Conservation (phyloP, 1,140 invertebrate species). For the Ceratosolen fusciceps region DNA sequence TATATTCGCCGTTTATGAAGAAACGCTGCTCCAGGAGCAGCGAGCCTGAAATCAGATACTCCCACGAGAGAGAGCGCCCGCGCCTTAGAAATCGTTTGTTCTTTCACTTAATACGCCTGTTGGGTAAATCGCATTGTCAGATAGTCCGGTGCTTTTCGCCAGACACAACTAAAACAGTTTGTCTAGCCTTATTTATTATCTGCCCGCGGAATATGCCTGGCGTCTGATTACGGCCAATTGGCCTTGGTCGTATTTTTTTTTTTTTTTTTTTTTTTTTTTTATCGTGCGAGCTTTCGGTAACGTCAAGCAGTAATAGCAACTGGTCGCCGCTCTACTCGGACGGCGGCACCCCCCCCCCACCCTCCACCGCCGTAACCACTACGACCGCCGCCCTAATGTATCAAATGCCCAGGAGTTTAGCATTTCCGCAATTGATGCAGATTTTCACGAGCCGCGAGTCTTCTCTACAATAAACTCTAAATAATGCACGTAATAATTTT, state of each 20-base stretch:
- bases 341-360: too few species aligned
- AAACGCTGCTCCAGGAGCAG: too few species aligned
- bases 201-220: not conserved
- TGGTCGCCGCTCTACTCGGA: too few species aligned
- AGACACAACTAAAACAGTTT: not conserved
- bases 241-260: too few species aligned
- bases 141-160: not conserved
- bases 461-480: not conserved
- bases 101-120: not conserved
- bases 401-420: not conserved
- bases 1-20: too few species aligned
- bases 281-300: too few species aligned
- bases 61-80: not conserved
- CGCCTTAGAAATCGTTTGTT: not conserved
- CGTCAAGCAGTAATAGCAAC: too few species aligned
- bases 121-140: not conserved
- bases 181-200: not conserved
- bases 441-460: not conserved
- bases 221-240: not conserved
- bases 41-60: conserved; percentile 6
- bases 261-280: too few species aligned
- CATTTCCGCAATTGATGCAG: not conserved
- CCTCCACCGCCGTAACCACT: too few species aligned
- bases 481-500: not conserved
- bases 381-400: too few species aligned